Base-by-base conservation (phyloP, 2,888 invertebrate species). In the Apantesis nais region DNA sequence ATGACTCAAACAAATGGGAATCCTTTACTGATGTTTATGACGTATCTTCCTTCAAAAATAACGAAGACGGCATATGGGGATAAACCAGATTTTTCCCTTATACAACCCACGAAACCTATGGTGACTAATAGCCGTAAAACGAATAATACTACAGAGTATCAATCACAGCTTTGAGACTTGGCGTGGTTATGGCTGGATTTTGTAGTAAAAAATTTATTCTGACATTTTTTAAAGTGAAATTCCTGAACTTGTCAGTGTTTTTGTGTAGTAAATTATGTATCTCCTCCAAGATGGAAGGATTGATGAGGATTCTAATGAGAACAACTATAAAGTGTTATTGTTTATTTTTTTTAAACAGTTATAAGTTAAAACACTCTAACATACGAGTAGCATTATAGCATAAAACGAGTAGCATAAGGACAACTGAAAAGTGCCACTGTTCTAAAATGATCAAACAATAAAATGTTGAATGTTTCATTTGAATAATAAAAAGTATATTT, bases 21-120 rank as follows among this genome's bases (percentile, higher is more conserved):
- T 2, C 25, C 0, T 14, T 11, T 66, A 1, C 61, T 22, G 9
- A 39, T 55, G 19, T 70, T 62, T 55, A 62, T 70, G 62, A 70
- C 70, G 12, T 65, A 70, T 44, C 25, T 48, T 0, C 29, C 70
- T 4, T 39, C 66, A 22, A 67, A 22, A 9, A 9, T 61, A 9
- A 19, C 62, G 1, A 66, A n/a, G 19, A 29, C 9, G 41, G 48
- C 67, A 7, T 25, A 60, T 37, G 67, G 14, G 31, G 62, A 67
- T 19, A 7, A 37, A 22, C 67, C 67, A 25, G n/a, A 25, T n/a
- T 44, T 37, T 62, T n/a, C 48, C 22, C 31, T n/a, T 19, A 37
- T n/a, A 11, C 29, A 52, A 16, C 9, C 52, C n/a, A 67, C 62
- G n/a, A 44, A 12, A 52, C 11, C 62, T 11, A 66, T 58, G 29